phyloP scores from a whole-genome alignment of 2,888 invertebrate species.

The Drosophila greeni region DNA sequence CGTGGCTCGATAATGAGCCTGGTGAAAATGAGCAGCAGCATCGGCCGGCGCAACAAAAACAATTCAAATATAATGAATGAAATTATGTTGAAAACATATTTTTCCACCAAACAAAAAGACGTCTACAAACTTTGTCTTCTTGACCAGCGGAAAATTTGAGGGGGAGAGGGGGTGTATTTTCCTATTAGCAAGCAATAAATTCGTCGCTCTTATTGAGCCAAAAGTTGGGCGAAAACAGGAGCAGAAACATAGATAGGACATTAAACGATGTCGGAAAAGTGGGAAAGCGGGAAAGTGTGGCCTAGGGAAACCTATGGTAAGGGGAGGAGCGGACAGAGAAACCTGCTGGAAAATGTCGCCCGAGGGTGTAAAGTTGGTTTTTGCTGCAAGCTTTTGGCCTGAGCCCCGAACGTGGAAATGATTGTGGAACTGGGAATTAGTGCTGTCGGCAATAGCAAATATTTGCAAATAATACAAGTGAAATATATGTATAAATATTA shows the following conservation, averaged over 20 bases:
- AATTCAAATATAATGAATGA: conserved; percentile 47
- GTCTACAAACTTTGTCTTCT: conserved; percentile 39
- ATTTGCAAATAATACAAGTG: neutral
- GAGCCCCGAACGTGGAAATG: conserved; percentile 1
- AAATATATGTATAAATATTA: neutral
- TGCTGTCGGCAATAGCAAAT: neutral
- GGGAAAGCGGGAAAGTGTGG: conserved; percentile 1
- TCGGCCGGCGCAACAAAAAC: conserved; percentile 24
- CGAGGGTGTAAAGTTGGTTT: conserved; percentile 39
- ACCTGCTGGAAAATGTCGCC: conserved; percentile 40
- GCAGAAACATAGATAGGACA: conserved; percentile 41
- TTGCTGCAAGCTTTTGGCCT: conserved; percentile 4
- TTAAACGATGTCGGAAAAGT: conserved; percentile 23
- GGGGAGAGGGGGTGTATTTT: conserved; percentile 31
- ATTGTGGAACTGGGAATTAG: conserved; percentile 3
- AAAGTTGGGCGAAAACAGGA: conserved; percentile 37
- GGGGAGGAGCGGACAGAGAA: neutral
- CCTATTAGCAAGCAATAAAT: conserved; percentile 51
- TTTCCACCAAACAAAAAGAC: conserved; percentile 26
- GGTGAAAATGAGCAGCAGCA: conserved; percentile 40
- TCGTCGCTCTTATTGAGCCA: conserved; percentile 42
- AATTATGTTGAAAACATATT: conserved; percentile 50
- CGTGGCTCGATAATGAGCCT: conserved; percentile 35
- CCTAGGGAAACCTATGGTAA: neutral
- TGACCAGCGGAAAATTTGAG: conserved; percentile 19